Conservation (phyloP, 2,888 invertebrate species). For the Andrena camellia region DNA sequence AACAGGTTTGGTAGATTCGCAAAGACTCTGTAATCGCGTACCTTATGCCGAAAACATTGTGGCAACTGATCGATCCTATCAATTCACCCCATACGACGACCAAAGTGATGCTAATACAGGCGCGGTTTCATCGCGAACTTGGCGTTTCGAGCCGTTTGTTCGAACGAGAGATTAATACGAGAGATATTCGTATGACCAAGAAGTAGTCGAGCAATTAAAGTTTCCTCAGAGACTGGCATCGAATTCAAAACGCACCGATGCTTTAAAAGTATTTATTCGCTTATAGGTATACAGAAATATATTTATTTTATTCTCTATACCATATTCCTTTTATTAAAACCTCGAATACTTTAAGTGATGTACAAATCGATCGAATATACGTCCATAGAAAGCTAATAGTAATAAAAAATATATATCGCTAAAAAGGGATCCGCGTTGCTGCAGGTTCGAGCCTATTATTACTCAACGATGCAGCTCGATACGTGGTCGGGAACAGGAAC, state of each 20-base stretch:
- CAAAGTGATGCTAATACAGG: too few relatives aligned
- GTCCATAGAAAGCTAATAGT: not conserved
- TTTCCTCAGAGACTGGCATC: slow-evolving; percentile 18
- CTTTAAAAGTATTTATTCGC: slow-evolving; percentile 54
- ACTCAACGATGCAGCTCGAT: not conserved
- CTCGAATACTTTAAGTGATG: not conserved
- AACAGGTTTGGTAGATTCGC: too few relatives aligned
- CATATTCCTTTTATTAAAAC: slow-evolving; percentile 1
- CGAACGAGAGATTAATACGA: not conserved
- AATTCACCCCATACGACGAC: too few relatives aligned
- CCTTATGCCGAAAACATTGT: too few relatives aligned
- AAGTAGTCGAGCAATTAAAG: not conserved
- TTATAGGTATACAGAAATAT: slow-evolving; percentile 43
- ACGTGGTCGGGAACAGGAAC: not conserved
- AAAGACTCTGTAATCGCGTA: too few relatives aligned
- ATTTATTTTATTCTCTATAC: slow-evolving; percentile 58
- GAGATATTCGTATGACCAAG: slow-evolving; percentile 2
- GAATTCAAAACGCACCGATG: slow-evolving; percentile 10
- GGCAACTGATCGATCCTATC: too few relatives aligned
- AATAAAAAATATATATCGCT: slow-evolving; percentile 12
- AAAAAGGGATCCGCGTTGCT: not conserved
- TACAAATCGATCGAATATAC: not conserved
- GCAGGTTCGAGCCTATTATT: not conserved
- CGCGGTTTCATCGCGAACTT: too few relatives aligned
- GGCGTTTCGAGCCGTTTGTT: too few relatives aligned